These are phyloP conservation scores for Microcebus tavaratra DNA, from an alignment of 2,113 vertebrate genomes.

Conservation along the genomic window DNA sequence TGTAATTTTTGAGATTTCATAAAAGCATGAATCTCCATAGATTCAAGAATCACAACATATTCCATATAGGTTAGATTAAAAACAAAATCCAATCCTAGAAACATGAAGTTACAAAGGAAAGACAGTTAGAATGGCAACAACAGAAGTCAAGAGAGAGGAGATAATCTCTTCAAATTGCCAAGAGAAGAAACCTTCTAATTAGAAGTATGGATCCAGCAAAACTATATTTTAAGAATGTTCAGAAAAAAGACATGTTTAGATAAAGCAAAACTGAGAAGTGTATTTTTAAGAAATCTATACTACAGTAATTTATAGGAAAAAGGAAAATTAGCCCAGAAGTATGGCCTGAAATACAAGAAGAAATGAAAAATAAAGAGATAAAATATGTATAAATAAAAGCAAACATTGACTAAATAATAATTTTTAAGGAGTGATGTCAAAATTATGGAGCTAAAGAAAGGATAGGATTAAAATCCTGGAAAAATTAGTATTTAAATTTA, in stretches of 20 bases:
- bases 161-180: neutral
- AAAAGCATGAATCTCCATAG: neutral
- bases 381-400: neutral
- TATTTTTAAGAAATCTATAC: neutral
- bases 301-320: neutral
- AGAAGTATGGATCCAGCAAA: neutral
- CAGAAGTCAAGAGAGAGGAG: neutral
- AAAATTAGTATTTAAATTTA: neutral
- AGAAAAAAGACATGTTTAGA: neutral
- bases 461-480: neutral
- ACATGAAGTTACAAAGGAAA: neutral
- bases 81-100: neutral
- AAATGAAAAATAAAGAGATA: neutral
- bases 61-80: neutral
- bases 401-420: neutral
- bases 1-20: neutral
- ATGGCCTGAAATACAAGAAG: neutral
- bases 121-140: neutral
- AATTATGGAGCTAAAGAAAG: conserved; percentile 4
- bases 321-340: neutral
- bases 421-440: neutral
- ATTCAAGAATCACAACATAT: neutral
- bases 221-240: neutral
- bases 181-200: neutral
- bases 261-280: neutral